Evolutionary conservation across 2,113 vertebrate genomes (phyloP), one percentile per base, ranked within the genome.

Genomic region (Alosa alosa): DNA sequence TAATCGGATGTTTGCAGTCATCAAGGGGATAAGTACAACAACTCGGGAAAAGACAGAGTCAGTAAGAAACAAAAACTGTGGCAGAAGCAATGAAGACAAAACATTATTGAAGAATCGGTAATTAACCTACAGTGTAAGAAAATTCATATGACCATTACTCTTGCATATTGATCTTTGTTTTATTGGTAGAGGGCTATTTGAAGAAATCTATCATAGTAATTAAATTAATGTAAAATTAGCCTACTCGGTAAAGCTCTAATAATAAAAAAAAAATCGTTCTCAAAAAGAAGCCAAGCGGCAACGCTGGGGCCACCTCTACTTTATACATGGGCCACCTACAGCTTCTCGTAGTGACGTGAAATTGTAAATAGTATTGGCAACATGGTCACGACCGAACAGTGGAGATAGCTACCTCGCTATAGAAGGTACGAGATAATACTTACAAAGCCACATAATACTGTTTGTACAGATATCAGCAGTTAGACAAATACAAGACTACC

Each of bases 1-100:
- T 46, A 68, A 84, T 84, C 83, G 11, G n/a, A 75, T 75, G 83
- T 75, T 75, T 47, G 49, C n/a, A 75, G 72, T 36, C 64, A 75
- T 84, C 46, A 47, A 25, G 83, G 64, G 83, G 60, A 49, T 75
- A 72, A 55, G 64, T 15, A 31, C n/a, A 18, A 36, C 64, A 68
- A 20, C 68, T 7, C 20, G 4, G 6, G 41, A 39, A 64, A 64
- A 64, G 22, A 64, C 57, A 64, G 22, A 8, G 57, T 22, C 57
- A n/a, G 57, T n/a, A 64, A 15, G n/a, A 64, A 72, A 72, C n/a
- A 72, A 72, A 72, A 72, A 25, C 25, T 13, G 13, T 15, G 7
- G 4, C 64, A 72, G 10, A 13, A 72, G 31, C 13, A 13, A 72
- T 72, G 25, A 36, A 3, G 25, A 72, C 10, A 72, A 5, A 49